These are phyloP conservation scores for Stercorarius parasiticus DNA, from an alignment of 2,113 vertebrate species.

Conservation along the genomic window DNA sequence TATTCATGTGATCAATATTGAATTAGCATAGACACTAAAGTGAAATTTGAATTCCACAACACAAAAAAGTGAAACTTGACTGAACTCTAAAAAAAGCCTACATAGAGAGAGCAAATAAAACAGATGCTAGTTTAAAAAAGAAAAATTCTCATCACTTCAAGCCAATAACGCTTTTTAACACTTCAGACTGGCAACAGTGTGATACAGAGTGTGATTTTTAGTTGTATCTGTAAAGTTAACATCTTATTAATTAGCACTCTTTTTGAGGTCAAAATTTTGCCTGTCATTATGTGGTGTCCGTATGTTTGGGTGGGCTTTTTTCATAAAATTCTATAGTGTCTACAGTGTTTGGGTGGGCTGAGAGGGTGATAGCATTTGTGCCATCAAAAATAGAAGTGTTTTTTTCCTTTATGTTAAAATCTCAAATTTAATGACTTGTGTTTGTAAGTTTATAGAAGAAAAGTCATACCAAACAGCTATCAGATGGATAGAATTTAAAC, in stretches of 20 bases:
- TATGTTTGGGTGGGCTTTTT: background rate
- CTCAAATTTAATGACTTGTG: background rate
- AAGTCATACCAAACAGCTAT: background rate
- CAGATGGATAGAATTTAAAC: background rate
- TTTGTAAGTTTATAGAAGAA: background rate
- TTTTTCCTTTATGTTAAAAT: background rate
- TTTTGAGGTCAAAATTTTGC: background rate
- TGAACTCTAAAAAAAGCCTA: background rate
- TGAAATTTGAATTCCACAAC: background rate
- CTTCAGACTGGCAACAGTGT: background rate
- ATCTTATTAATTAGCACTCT: background rate
- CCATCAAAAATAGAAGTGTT: background rate
- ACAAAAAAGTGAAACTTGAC: background rate
- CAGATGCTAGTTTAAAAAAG: background rate
- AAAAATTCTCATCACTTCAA: background rate
- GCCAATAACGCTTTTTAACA: background rate
- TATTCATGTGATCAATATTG: background rate
- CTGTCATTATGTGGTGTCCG: rapidly evolving
- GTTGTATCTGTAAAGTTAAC: background rate
- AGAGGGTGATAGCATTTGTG: background rate
- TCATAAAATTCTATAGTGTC: background rate
- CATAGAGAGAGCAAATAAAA: background rate
- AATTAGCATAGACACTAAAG: background rate
- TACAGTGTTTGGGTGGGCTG: background rate
- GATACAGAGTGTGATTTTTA: background rate